phyloP scores from a whole-genome alignment of 2,113 vertebrate species.

The mouse (Mus musculus) region GRCm39 chr7:53484001-53484500 shows the following conservation, averaged over 20 bases:
- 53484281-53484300: not conserved
- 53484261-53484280: not conserved
- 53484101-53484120: not conserved
- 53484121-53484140: constrained; percentile 31
- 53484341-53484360: not conserved
- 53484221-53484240: constrained; percentile 24
- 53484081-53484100: not conserved
- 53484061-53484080: not conserved
- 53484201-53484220: constrained; percentile 27
- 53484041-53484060: rapidly evolving
- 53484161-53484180: not conserved
- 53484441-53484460: not conserved
- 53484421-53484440: not conserved
- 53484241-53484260: constrained; percentile 11
- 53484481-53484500: rapidly evolving
- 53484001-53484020: no score
- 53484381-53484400: not conserved
- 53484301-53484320: not conserved
- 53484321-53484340: constrained; percentile 7
- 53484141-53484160: not conserved
- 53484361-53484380: not conserved
- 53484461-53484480: not conserved
- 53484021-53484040: rapidly evolving
- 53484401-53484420: not conserved
- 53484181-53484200: not conserved